These are phyloP conservation scores for Melangyna quadrimaculata DNA, from an alignment of 2,888 invertebrate genomes.

Conservation along the genomic window DNA sequence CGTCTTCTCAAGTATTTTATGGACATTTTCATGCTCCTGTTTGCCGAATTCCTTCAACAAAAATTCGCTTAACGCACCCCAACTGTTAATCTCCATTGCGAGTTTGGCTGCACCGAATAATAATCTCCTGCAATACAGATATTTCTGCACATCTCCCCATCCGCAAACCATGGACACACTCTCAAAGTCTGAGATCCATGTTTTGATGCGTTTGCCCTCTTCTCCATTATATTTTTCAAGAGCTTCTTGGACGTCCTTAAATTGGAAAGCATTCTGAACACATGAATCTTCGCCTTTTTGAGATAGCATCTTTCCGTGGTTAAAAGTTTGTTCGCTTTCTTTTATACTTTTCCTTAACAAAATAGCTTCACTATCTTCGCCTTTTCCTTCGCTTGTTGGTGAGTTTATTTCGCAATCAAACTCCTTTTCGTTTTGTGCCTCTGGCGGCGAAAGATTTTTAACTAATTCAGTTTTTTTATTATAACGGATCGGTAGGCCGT, in stretches of 20 bases:
- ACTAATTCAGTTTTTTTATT: constrained; percentile 7
- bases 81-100: too few species aligned
- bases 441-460: not conserved
- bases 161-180: constrained; percentile 24
- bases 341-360: not conserved
- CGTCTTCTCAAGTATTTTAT: too few species aligned
- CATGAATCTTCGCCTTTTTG: too few species aligned
- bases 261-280: constrained; percentile 9
- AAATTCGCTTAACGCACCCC: too few species aligned
- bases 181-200: constrained; percentile 45
- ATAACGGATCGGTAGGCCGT: constrained; percentile 15
- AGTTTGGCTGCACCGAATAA: too few species aligned
- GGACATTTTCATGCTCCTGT: too few species aligned
- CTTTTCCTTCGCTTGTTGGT: constrained; percentile 15
- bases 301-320: not conserved
- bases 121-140: too few species aligned
- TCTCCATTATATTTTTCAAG: constrained; percentile 36
- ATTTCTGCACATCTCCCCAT: constrained; percentile 51
- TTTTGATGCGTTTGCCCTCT: constrained; percentile 28
- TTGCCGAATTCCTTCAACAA: too few species aligned
- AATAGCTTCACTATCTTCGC: constrained; percentile 1
- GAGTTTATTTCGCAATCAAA: not conserved
- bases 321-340: not conserved
- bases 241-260: constrained; percentile 39
- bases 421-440: constrained; percentile 7